Conservation (phyloP, 1,140 invertebrate species). For the Calycopis cecrops region DNA sequence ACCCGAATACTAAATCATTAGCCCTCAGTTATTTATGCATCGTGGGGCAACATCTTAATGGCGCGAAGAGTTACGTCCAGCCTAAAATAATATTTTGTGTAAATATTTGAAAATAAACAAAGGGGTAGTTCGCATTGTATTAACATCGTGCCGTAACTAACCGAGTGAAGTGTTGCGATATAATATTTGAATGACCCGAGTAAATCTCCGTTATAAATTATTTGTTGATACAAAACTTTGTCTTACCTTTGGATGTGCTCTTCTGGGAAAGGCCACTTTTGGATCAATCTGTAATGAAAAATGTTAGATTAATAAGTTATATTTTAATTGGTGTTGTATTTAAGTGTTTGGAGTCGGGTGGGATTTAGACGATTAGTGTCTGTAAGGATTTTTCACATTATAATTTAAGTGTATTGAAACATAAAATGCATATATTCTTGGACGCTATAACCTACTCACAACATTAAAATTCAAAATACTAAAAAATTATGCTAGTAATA, state of each 20-base stretch:
- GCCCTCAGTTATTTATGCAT: slow-evolving; percentile 71
- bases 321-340: background rate
- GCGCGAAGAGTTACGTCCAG: slow-evolving; percentile 64
- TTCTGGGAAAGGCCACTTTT: slow-evolving; percentile 99
- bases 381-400: too few relatives aligned
- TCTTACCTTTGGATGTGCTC: slow-evolving; percentile 98
- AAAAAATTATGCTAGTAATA: too few relatives aligned
- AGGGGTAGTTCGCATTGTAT: slow-evolving; percentile 19
- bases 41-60: slow-evolving; percentile 71
- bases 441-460: too few relatives aligned
- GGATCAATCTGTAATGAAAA: slow-evolving; percentile 95
- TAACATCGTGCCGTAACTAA: slow-evolving; percentile 4
- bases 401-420: too few relatives aligned
- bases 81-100: slow-evolving; percentile 74
- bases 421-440: too few relatives aligned
- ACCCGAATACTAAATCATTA: slow-evolving; percentile 68
- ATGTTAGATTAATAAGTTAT: slow-evolving; percentile 11
- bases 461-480: too few relatives aligned
- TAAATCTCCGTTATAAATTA: slow-evolving; percentile 38
- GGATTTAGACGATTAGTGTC: too few relatives aligned
- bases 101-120: slow-evolving; percentile 72
- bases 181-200: slow-evolving; percentile 55
- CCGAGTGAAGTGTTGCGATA: slow-evolving; percentile 36
- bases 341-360: background rate
- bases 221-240: slow-evolving; percentile 4